Conservation (phyloP, 2,888 invertebrate genomes). For the Hydropsyche betteni region DNA sequence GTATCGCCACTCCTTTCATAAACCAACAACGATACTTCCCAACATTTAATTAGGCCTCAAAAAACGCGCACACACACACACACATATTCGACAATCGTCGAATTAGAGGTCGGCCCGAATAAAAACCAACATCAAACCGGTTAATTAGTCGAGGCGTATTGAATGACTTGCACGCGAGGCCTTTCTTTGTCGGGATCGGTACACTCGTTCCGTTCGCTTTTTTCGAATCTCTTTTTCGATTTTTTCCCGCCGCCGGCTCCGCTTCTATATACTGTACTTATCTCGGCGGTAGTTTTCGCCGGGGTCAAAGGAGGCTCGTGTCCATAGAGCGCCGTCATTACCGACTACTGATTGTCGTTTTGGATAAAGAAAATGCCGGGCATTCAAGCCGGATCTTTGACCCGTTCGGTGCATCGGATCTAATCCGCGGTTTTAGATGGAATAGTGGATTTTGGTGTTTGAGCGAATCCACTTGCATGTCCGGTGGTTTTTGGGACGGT, state of each 20-base stretch:
- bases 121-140: too few species aligned
- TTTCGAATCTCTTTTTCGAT: background rate
- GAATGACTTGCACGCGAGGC: background rate
- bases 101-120: too few species aligned
- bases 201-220: background rate
- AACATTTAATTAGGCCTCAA: background rate
- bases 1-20: too few species aligned
- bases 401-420: constrained; percentile 50
- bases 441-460: too few species aligned
- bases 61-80: background rate
- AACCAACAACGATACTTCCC: too few species aligned
- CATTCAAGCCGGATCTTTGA: constrained; percentile 47
- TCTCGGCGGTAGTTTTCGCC: constrained; percentile 22
- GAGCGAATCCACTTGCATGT: too few species aligned
- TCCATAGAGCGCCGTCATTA: constrained; percentile 36
- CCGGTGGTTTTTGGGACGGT: too few species aligned
- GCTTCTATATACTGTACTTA: too few species aligned
- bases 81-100: too few species aligned
- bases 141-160: too few species aligned
- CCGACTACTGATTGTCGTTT: constrained; percentile 48
- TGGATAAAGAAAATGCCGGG: constrained; percentile 45
- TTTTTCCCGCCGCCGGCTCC: too few species aligned
- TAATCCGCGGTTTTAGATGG: too few species aligned
- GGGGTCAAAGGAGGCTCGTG: constrained; percentile 17
- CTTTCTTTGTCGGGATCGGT: background rate